These are phyloP conservation scores for Polydrusus tereticollis DNA, from an alignment of 2,888 invertebrate genomes.

Conservation along the genomic window DNA sequence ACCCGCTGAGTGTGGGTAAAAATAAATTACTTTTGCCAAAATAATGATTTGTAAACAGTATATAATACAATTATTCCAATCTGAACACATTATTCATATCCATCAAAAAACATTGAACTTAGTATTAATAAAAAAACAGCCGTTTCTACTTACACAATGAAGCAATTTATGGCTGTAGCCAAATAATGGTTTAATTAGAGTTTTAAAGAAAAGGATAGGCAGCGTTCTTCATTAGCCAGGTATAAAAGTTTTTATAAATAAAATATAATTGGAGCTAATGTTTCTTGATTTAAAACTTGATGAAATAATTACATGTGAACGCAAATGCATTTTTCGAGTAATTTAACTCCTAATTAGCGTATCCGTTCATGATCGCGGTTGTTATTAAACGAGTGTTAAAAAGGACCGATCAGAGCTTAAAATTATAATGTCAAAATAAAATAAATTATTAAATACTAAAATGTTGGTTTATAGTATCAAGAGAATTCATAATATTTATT, in stretches of 20 bases:
- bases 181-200: constrained; percentile 40
- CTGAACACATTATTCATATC: constrained; percentile 25
- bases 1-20: constrained; percentile 25
- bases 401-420: not conserved
- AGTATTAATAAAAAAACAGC: constrained; percentile 12
- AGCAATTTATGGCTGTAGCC: constrained; percentile 33
- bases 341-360: constrained; percentile 34
- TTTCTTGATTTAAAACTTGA: constrained; percentile 33
- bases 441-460: not conserved
- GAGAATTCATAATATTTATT: no score
- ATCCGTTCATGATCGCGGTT: constrained; percentile 20
- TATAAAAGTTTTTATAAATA: constrained; percentile 32
- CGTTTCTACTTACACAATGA: constrained; percentile 18
- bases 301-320: constrained; percentile 42
- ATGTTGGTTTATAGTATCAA: not conserved
- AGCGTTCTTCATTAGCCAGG: constrained; percentile 42
- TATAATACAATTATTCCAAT: constrained; percentile 22
- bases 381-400: constrained; percentile 12
- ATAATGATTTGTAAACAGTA: constrained; percentile 10
- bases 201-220: constrained; percentile 30
- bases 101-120: constrained; percentile 30
- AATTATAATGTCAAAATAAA: constrained; percentile 1
- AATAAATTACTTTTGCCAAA: constrained; percentile 21
- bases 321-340: constrained; percentile 34
- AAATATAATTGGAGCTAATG: constrained; percentile 37